Evolutionary conservation across 2,888 invertebrate species (phyloP), one percentile per base, ranked within the genome.

Genomic region (Coleophora deauratella): DNA sequence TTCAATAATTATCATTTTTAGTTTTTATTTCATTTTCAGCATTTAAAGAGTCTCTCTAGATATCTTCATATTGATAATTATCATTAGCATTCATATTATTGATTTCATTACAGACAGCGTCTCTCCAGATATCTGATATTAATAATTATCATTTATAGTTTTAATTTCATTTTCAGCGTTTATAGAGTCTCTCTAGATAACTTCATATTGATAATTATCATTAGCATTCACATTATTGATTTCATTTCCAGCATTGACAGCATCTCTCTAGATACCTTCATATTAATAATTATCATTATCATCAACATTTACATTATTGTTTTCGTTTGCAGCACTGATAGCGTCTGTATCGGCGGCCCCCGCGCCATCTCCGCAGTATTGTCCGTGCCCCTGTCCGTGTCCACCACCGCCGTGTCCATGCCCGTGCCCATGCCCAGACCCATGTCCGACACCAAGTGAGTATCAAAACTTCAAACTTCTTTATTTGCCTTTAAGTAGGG

Each of bases 341-440:
- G 71, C 72, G 46, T 62, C 71, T 36, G 60, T 68, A 15, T 47
- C 55, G 21, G 71, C 72, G 38, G 49, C 72, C 35, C 70, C 74
- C 30, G 21, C 21, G 6, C 21, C 21, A 6, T 3, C 21, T 4
- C 21, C 21, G 21, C 68, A 70, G 52, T 59, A 46, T 41, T 48
- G 49, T 44, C 51, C 48, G 13, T 54, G 41, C 41, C 55, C 40
- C n/a, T 42, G 41, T 32, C 37, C 38, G 6, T 49, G 46, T 4
- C 50, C 55, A 41, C 39, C 42, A 9, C 21, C 38, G 2, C 51
- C 56, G 0, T 49, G 49, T 30, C 51, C 46, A 0, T 40, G 51
- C 1, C 55, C 55, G 0, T 51, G 47, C 9, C 51, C 33, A 10
- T 21, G 13, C 15, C 42, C 38, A 3, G 34, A 30, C 6, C 37